These are phyloP conservation scores for Ctenomys sociabilis DNA, from an alignment of 2,113 vertebrate genomes.

Conservation along the genomic window DNA sequence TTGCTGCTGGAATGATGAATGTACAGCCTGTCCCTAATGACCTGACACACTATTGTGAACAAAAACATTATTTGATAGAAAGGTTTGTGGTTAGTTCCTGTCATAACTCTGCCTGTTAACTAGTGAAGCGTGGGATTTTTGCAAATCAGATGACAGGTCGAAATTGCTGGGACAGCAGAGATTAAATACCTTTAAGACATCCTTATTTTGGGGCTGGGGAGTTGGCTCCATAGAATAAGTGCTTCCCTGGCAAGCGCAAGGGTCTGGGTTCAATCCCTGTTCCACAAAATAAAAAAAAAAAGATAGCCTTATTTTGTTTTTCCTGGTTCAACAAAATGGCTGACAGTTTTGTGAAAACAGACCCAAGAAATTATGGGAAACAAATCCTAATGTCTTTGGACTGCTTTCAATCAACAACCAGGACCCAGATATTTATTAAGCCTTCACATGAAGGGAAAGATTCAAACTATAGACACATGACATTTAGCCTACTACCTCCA, in stretches of 20 bases:
- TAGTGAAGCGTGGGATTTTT: slow-evolving; percentile 65
- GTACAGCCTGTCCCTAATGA: slow-evolving; percentile 29
- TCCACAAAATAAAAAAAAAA: no score
- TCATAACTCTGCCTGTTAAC: slow-evolving; percentile 59
- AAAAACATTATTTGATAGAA: slow-evolving; percentile 60
- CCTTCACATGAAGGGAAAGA: not conserved
- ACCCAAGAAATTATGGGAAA: not conserved
- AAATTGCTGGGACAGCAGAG: slow-evolving; percentile 15
- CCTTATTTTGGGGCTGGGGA: not conserved
- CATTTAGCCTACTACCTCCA: not conserved
- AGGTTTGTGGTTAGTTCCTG: slow-evolving; percentile 59
- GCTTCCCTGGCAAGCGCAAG: no score
- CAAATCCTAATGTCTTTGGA: not conserved
- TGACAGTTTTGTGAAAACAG: slow-evolving; percentile 30
- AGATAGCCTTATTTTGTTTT: slow-evolving; percentile 23
- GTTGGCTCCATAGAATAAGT: no score
- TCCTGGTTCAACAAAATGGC: slow-evolving; percentile 27
- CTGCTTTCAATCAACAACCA: not conserved
- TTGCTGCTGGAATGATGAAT: slow-evolving; percentile 32
- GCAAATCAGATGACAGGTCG: slow-evolving; percentile 43
- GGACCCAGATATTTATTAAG: not conserved
- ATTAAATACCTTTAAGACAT: slow-evolving; percentile 2
- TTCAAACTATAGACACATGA: not conserved
- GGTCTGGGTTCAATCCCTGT: no score
- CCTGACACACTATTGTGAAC: slow-evolving; percentile 49